Conservation (phyloP, 2,797 vertebrate species). For the Pseudomugil tenellus region DNA sequence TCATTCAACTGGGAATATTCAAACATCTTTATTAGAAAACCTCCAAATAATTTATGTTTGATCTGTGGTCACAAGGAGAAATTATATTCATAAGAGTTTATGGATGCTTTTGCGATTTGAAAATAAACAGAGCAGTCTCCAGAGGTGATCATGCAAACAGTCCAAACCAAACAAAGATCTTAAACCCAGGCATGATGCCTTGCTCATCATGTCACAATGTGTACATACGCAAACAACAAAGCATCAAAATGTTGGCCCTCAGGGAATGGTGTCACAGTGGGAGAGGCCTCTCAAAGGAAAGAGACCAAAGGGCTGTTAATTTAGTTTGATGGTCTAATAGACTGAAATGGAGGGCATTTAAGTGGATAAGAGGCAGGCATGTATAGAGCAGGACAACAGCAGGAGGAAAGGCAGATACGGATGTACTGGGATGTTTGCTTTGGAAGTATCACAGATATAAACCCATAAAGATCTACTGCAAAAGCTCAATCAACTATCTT, state of each 20-base stretch:
- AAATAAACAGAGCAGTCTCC: conserved; percentile 16
- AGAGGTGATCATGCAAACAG: conserved; percentile 25
- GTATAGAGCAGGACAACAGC: conserved; percentile 41
- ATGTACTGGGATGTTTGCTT: neutral
- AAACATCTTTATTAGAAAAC: neutral
- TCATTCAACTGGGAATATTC: neutral
- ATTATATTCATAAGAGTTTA: neutral
- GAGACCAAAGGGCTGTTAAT: conserved; percentile 49
- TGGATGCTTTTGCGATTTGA: neutral
- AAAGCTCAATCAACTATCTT: too few relatives aligned
- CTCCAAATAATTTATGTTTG: neutral
- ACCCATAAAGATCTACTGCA: too few relatives aligned
- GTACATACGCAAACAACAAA: conserved; percentile 14
- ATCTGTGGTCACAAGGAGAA: neutral
- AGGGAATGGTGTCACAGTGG: conserved; percentile 24
- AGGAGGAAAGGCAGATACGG: conserved; percentile 3
- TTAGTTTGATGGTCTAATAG: conserved; percentile 59
- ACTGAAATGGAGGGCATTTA: conserved; percentile 45
- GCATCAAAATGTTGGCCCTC: conserved; percentile 26
- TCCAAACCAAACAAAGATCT: conserved; percentile 7
- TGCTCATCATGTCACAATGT: conserved; percentile 6
- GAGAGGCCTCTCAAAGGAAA: conserved; percentile 41
- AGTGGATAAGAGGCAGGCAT: conserved; percentile 47
- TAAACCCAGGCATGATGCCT: neutral
- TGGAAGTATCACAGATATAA: neutral